Evolutionary conservation across 2,888 invertebrate genomes (phyloP).

Genomic region (Ephialtes manifestator): DNA sequence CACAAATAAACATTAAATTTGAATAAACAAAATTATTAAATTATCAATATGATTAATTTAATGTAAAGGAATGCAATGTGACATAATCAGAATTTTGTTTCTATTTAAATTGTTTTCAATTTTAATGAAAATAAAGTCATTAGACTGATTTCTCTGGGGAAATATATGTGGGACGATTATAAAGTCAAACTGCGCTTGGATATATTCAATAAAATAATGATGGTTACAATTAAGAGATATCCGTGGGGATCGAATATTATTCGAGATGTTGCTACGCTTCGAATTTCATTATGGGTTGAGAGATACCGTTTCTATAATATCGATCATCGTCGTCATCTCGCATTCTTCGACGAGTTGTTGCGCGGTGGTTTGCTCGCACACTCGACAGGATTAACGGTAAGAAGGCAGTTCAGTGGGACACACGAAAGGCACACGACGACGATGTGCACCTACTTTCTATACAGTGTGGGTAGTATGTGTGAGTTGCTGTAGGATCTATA

Average conservation of each 20-base stretch:
- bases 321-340: conserved; percentile 46
- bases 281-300: conserved; percentile 6
- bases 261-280: neutral
- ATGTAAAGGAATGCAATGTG: too few species aligned
- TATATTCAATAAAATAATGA: neutral
- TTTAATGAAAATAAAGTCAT: too few species aligned
- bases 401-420: conserved; percentile 67
- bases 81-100: too few species aligned
- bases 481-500: neutral
- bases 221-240: neutral
- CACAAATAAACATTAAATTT: too few species aligned
- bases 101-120: too few species aligned
- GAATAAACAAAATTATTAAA: too few species aligned
- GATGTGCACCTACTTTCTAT: conserved; percentile 67
- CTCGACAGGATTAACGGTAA: conserved; percentile 67
- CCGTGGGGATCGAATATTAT: neutral
- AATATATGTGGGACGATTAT: too few species aligned
- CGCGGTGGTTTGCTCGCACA: conserved; percentile 33
- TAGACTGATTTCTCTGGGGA: too few species aligned
- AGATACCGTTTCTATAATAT: conserved; percentile 12
- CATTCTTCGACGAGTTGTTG: conserved; percentile 30
- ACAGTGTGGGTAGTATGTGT: conserved; percentile 14
- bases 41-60: too few species aligned
- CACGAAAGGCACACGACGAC: conserved; percentile 50
- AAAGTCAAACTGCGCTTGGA: neutral